Percentiles rank a stretch among this genome's conserved stretches.
Conservation (phyloP, 2,888 invertebrate genomes). For the Pristionchus mayeri region DNA sequence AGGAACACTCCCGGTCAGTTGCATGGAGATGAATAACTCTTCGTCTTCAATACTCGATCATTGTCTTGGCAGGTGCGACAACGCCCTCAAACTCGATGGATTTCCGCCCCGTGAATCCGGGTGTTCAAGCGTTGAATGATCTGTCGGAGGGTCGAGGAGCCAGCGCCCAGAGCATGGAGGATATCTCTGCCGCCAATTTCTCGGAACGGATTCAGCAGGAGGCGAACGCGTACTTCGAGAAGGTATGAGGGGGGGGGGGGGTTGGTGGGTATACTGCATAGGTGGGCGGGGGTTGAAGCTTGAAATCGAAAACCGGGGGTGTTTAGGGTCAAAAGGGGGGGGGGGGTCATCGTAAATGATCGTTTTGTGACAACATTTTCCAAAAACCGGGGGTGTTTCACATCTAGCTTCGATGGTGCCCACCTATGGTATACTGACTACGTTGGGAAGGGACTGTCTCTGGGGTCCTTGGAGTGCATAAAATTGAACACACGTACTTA, state of each 20-base stretch:
- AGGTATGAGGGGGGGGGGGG: conserved; percentile 82
- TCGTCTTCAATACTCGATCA: neutral
- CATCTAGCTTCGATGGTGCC: too few relatives aligned
- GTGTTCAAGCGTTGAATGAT: conserved; percentile 29
- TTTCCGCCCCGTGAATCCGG: conserved; percentile 47
- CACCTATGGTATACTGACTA: too few relatives aligned
- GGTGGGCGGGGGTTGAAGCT: too few relatives aligned
- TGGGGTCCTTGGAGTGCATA: too few relatives aligned
- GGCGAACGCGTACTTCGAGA: conserved; percentile 97
- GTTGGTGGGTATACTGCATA: too few relatives aligned
- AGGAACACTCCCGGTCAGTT: conserved; percentile 44
- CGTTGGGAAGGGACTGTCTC: too few relatives aligned
- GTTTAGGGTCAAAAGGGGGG: too few relatives aligned
- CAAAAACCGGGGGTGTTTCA: too few relatives aligned
- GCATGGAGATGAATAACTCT: neutral
- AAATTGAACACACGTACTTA: too few relatives aligned
- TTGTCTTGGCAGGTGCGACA: conserved; percentile 18
- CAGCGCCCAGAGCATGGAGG: conserved; percentile 49
- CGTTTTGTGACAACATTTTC: too few relatives aligned
- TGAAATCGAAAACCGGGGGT: too few relatives aligned
- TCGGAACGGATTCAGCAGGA: conserved; percentile 92
- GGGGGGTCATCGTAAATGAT: too few relatives aligned
- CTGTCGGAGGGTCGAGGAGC: neutral
- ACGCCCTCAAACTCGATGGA: conserved; percentile 27
- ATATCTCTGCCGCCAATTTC: conserved; percentile 57